phyloP scores from a whole-genome alignment of 2,888 invertebrate genomes.

The Dyspetes luteomarginatus region DNA sequence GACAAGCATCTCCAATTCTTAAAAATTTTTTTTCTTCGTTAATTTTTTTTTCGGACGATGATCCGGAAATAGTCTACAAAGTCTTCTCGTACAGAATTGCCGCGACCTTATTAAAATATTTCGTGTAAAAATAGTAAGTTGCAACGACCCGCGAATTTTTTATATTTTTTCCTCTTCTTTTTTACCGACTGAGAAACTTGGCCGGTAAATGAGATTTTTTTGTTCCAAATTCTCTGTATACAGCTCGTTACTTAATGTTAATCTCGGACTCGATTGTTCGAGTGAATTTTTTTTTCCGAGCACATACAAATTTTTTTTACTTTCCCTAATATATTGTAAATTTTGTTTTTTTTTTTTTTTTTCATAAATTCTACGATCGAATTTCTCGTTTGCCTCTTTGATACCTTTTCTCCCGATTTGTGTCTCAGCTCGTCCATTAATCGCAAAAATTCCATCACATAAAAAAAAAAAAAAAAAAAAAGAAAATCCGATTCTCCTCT shows the following conservation, averaged over 20 bases:
- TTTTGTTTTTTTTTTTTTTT: background rate
- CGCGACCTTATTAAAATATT: constrained; percentile 78
- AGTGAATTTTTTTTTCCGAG: background rate
- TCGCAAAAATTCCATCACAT: background rate
- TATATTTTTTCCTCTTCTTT: background rate
- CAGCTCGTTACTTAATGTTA: constrained; percentile 30
- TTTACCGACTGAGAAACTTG: background rate
- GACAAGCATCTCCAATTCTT: constrained; percentile 28
- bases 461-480: constrained; percentile 12
- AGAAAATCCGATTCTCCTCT: constrained; percentile 5
- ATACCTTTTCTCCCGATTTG: constrained; percentile 28
- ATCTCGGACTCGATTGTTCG: constrained; percentile 30
- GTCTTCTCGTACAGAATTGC: constrained; percentile 13
- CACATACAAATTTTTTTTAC: constrained; percentile 14
- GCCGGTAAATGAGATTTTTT: constrained; percentile 5
- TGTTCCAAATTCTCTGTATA: constrained; percentile 3
- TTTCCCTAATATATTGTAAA: background rate
- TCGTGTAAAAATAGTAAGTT: constrained; percentile 82
- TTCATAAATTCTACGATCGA: background rate
- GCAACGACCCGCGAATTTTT: constrained; percentile 69
- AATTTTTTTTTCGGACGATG: background rate
- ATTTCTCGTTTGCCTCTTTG: constrained; percentile 18
- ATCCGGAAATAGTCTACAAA: constrained; percentile 16
- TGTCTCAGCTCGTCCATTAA: no score
- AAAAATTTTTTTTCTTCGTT: constrained; percentile 7